Percentiles rank a stretch among this genome's conserved stretches.
phyloP scores from a whole-genome alignment of 1,140 invertebrate genomes.

The Drosophila repletoides region DNA sequence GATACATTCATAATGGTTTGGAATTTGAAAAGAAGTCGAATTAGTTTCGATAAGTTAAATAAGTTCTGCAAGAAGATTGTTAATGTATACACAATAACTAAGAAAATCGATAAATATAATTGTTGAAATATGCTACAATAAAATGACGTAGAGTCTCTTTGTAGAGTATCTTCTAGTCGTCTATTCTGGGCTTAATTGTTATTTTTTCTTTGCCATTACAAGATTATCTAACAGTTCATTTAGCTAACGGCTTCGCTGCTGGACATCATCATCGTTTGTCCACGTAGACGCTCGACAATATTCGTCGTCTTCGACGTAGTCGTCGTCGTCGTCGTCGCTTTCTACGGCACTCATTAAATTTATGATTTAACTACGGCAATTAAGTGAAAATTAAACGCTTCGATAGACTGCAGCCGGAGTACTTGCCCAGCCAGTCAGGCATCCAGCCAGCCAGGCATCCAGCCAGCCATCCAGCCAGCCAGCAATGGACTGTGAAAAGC shows the following conservation, averaged over 20 bases:
- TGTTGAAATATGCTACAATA: too few species aligned
- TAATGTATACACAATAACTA: too few species aligned
- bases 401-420: conserved; percentile 23
- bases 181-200: too few species aligned
- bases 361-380: conserved; percentile 47
- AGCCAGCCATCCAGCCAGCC: neutral
- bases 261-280: conserved; percentile 17
- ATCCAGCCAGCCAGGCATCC: neutral
- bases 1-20: too few species aligned
- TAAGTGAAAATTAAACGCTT: conserved; percentile 49
- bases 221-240: conserved; percentile 52
- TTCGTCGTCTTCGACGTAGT: conserved; percentile 10
- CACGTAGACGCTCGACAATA: conserved; percentile 8
- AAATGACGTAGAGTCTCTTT: too few species aligned
- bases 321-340: conserved; percentile 14
- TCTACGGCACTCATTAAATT: conserved; percentile 42
- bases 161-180: too few species aligned
- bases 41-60: too few species aligned
- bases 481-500: conserved; percentile 38
- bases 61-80: too few species aligned
- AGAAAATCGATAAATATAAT: too few species aligned
- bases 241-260: conserved; percentile 43
- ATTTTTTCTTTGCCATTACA: neutral
- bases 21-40: too few species aligned
- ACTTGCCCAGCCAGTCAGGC: neutral